Base-by-base conservation (phyloP, 1,140 invertebrate genomes). In the Formica exsecta region DNA sequence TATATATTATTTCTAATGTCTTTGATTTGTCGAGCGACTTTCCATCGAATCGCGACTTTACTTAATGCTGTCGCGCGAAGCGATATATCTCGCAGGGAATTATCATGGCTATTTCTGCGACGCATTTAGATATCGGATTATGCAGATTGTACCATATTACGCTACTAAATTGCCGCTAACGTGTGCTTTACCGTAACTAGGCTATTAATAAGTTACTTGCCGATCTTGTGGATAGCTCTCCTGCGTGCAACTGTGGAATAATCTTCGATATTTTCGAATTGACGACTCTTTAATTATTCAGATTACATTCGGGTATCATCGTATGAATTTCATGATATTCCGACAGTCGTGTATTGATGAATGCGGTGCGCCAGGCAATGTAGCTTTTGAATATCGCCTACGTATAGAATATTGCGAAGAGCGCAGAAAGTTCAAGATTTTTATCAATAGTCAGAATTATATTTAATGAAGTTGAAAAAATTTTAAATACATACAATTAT, bases 51-150 rank as follows among this genome's bases (percentile, higher is more conserved):
- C 9, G 22, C 36, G 51, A 29, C 25, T 81, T 71, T 81, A 71
- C 54, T 44, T 51, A 54, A 29, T 62, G 44, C 48, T 22, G 41
- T 66, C 54, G 29, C 32, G 66, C n/a, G 41, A 71, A 71, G 7
- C 25, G 66, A 41, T 44, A 57, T 13, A 19, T 29, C 51, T 36
- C 32, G 32, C 36, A 32, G 38, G 66, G 66, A 71, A 71, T 81
- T 81, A 81, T 71, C 65, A 44, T 22, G 66, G 51, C 36, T 71
- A 81, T 57, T 71, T 81, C 66, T 59, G 65, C 38, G 36, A 71
- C 65, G 48, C 65, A 59, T 80, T 80, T 70, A 70, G 48, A 80
- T 81, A 71, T 71, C 77, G 51, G 19, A 71, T 81, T 54, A 71
- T 59, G 51, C 38, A 25, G 51, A 71, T 70, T 29, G 41, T 44